Evolutionary conservation across 2,888 invertebrate genomes (phyloP).

Genomic region (Matsumyia berberina): DNA sequence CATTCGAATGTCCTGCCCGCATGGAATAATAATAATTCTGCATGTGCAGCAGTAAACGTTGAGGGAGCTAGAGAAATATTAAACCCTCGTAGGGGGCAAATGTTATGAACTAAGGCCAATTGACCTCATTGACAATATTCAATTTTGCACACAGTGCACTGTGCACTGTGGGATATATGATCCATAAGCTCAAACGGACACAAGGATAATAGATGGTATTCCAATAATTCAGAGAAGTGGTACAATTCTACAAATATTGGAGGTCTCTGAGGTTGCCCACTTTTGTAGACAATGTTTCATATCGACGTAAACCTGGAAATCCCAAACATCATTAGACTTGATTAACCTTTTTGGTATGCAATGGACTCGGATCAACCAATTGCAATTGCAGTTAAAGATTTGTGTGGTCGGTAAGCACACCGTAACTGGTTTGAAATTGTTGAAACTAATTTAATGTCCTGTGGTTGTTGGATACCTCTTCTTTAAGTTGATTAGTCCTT

Average conservation of each 20-base stretch:
- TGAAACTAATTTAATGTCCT: too few relatives aligned
- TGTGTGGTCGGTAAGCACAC: too few relatives aligned
- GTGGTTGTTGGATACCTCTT: too few relatives aligned
- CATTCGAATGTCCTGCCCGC: constrained; percentile 10
- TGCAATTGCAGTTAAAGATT: too few relatives aligned
- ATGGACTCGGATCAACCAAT: too few relatives aligned
- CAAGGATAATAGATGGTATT: constrained; percentile 5
- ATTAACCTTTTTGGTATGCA: too few relatives aligned
- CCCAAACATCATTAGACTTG: too few relatives aligned
- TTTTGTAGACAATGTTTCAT: not conserved
- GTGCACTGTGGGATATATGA: not conserved
- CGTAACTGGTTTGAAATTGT: too few relatives aligned
- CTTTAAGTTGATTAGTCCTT: too few relatives aligned
- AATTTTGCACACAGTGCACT: constrained; percentile 16
- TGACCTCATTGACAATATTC: constrained; percentile 25
- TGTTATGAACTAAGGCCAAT: constrained; percentile 23
- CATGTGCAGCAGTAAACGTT: constrained; percentile 14
- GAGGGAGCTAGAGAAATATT: not conserved
- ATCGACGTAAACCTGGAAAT: not conserved
- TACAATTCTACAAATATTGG: not conserved
- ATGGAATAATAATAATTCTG: constrained; percentile 2
- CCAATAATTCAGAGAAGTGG: constrained; percentile 28
- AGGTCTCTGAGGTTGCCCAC: not conserved
- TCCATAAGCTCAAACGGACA: constrained; percentile 5
- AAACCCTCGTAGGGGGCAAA: not conserved